Evolutionary conservation across 2,888 invertebrate species (phyloP).

Genomic region (Podabrus alpinus): DNA sequence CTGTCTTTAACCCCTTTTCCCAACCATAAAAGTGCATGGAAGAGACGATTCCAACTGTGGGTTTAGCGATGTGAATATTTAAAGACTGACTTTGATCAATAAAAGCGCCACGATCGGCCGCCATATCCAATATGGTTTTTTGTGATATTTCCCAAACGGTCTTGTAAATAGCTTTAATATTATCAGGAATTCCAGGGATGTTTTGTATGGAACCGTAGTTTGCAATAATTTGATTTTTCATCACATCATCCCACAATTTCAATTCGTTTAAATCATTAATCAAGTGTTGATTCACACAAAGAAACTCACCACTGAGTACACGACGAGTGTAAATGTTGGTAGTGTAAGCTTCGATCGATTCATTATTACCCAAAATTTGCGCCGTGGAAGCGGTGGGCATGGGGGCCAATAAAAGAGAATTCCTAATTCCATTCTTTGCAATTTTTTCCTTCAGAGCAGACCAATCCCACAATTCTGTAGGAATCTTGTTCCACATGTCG

Average conservation of each 20-base stretch:
- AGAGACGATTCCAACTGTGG: constrained; percentile 89
- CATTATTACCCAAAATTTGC: constrained; percentile 98
- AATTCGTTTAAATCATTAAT: constrained; percentile 89
- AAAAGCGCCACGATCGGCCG: constrained; percentile 95
- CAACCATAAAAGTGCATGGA: constrained; percentile 99
- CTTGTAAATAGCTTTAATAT: constrained; percentile 87
- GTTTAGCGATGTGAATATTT: constrained; percentile 95
- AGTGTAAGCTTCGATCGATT: constrained; percentile 97
- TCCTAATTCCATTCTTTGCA: constrained; percentile 85
- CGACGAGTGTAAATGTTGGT: constrained; percentile 94
- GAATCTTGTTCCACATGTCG: constrained; percentile 95
- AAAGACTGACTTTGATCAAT: constrained; percentile 99
- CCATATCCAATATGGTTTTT: constrained; percentile 92
- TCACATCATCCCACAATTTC: constrained; percentile 91
- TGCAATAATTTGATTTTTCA: constrained; percentile 93
- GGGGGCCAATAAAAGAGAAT: constrained; percentile 87
- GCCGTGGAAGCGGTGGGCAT: constrained; percentile 99
- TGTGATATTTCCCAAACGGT: constrained; percentile 98
- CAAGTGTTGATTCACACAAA: constrained; percentile 95
- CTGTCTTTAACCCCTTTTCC: constrained; percentile 96
- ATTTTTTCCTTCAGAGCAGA: constrained; percentile 78
- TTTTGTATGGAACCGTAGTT: constrained; percentile 92
- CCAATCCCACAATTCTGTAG: constrained; percentile 92
- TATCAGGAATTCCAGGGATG: constrained; percentile 81
- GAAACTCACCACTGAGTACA: constrained; percentile 94